Base-by-base conservation (phyloP, 1,140 invertebrate genomes). In the Penaeus vannamei region DNA sequence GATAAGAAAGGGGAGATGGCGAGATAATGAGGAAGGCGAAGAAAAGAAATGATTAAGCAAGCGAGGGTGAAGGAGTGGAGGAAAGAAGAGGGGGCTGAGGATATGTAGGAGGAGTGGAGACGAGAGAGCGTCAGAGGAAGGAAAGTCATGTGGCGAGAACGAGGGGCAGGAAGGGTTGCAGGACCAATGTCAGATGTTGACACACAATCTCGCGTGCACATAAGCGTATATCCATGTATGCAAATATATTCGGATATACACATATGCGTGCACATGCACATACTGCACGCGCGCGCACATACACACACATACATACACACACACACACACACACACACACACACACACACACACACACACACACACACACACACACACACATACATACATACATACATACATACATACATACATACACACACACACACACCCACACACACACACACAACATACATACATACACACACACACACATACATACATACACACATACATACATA, bases 311-410 rank as follows among this genome's bases (percentile, higher is more conserved):
- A 72, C 66, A 22, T 1, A 19, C 66, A 19, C 66, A 2, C 17
- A 72, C 66, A 72, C 66, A 22, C 66, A 72, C 66, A 72, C 66
- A 22, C 66, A 19, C 66, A 19, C 66, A 10, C 66, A 19, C 66
- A 8, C 66, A 10, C 66, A 19, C 66, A 69, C 4, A 10, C 66
- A 69, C 66, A 69, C 66, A 22, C 66, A 69, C 66, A 69, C 66
- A 22, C 66, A 69, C 66, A 69, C 66, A 22, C 66, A 69, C 66
- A 69, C 66, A 69, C 66, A 69, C 66, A 69, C 66, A 10, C 66
- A 69, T 14, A 69, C 66, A 10, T 14, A 69, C 66, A 69, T 14
- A 10, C 66, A 69, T 14, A 69, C 66, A 20, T 14, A 69, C 66
- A 10, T 14, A 69, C 66, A 69, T 14, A 10, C 66, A 69, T 14